Percentiles rank a stretch among this genome's conserved stretches.
Evolutionary conservation across 2,797 vertebrate species (phyloP).

Genomic region (Zalophus californianus): DNA sequence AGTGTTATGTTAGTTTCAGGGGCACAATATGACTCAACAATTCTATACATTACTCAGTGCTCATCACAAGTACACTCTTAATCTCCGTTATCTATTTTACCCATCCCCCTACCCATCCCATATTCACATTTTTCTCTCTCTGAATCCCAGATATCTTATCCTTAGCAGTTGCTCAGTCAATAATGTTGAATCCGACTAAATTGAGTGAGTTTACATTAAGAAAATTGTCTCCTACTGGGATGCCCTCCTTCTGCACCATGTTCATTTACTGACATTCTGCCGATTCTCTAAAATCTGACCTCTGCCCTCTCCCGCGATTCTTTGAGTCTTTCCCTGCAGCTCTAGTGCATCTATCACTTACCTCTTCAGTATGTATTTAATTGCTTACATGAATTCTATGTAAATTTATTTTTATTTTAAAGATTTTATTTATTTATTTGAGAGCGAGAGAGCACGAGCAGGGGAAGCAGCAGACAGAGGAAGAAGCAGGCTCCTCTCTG

Average conservation of each 20-base stretch:
- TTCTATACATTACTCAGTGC: background rate
- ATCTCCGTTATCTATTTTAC: background rate
- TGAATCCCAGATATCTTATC: background rate
- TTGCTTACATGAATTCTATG: background rate
- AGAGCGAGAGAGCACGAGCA: background rate
- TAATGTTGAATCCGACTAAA: background rate
- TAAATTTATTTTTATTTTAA: background rate
- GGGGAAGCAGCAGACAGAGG: background rate
- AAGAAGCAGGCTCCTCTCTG: background rate
- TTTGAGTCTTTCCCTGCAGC: background rate
- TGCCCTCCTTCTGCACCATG: background rate
- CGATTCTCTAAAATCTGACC: background rate
- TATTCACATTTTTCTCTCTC: background rate
- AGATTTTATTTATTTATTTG: background rate
- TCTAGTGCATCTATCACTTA: background rate
- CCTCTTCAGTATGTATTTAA: background rate
- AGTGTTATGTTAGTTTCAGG: background rate
- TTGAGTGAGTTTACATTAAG: background rate
- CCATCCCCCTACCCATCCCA: background rate
- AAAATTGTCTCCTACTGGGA: background rate
- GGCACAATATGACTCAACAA: background rate
- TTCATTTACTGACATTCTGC: background rate
- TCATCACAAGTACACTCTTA: background rate
- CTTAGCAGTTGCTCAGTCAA: background rate
- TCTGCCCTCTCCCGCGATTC: background rate